phyloP scores from a whole-genome alignment of 2,888 invertebrate genomes.

The Pyrochroa serraticornis region DNA sequence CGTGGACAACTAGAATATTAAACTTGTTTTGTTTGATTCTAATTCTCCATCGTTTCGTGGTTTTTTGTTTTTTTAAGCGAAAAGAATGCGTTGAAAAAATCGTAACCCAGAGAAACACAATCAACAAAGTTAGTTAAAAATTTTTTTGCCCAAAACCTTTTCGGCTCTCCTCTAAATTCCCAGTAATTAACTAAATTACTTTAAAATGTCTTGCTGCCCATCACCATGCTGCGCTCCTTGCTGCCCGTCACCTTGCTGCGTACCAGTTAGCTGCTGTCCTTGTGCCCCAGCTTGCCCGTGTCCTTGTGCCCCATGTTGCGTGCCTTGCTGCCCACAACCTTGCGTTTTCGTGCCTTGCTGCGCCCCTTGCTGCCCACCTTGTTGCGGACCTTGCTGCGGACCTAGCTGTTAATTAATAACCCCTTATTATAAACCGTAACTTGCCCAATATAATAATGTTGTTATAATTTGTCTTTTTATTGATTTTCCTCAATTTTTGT shows the following conservation, averaged over 20 bases:
- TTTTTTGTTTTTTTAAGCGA: too few species aligned
- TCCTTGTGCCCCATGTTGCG: slow-evolving; percentile 35
- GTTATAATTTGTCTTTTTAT: too few species aligned
- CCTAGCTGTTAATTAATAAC: too few species aligned
- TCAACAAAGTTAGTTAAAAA: slow-evolving; percentile 12
- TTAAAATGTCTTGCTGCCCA: slow-evolving; percentile 31
- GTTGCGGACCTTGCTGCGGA: slow-evolving; percentile 32
- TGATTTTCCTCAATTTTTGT: too few species aligned
- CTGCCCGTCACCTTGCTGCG: slow-evolving; percentile 25
- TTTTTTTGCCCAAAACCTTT: background rate
- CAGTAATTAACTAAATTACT: slow-evolving; percentile 1
- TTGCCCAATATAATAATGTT: too few species aligned
- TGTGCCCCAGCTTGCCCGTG: slow-evolving; percentile 35
- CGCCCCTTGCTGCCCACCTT: slow-evolving; percentile 32
- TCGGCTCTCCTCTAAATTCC: slow-evolving; percentile 9
- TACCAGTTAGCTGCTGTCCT: slow-evolving; percentile 33
- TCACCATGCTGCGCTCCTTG: slow-evolving; percentile 33
- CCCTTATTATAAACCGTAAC: too few species aligned
- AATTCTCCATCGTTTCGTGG: too few species aligned
- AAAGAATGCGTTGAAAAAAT: too few species aligned
- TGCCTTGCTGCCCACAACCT: slow-evolving; percentile 39
- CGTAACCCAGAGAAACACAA: slow-evolving; percentile 1
- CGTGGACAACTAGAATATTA: too few species aligned
- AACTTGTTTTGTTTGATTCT: too few species aligned
- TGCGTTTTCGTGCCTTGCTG: slow-evolving; percentile 31